Percentiles rank a stretch among this genome's conserved stretches.
Conservation (phyloP, 2,888 invertebrate genomes). For the Mythimna loreyi region DNA sequence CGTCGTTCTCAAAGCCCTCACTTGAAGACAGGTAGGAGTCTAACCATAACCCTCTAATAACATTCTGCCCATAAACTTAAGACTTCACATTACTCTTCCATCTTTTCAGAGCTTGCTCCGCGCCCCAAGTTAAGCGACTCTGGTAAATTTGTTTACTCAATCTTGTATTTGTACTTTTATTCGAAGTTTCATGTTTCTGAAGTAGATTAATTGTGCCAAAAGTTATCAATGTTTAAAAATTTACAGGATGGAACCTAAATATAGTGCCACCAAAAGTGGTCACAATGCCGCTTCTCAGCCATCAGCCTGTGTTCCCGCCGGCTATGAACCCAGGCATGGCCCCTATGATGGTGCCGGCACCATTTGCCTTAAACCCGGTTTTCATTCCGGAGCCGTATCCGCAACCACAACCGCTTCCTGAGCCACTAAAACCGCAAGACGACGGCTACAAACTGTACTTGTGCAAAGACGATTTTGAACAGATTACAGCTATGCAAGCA, state of each 20-base stretch:
- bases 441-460: conserved; percentile 75
- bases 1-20: conserved; percentile 55
- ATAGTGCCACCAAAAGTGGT: conserved; percentile 66
- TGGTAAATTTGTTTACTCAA: conserved; percentile 55
- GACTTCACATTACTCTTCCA: conserved; percentile 35
- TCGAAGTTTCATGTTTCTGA: not conserved
- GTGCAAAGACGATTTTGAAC: conserved; percentile 83
- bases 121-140: conserved; percentile 53
- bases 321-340: conserved; percentile 45
- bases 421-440: conserved; percentile 13
- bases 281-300: conserved; percentile 49
- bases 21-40: conserved; percentile 61
- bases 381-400: conserved; percentile 24
- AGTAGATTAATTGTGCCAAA: conserved; percentile 1
- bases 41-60: conserved; percentile 5
- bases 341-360: conserved; percentile 61
- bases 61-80: not conserved
- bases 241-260: conserved; percentile 79
- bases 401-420: conserved; percentile 17
- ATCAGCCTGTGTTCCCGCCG: conserved; percentile 20
- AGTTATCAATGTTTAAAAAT: conserved; percentile 38
- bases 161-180: conserved; percentile 12
- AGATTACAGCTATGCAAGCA: conserved; percentile 74
- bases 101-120: conserved; percentile 60
- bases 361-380: conserved; percentile 38